Evolutionary conservation across 2,797 vertebrate genomes (phyloP).

Genomic region (Balearica regulorum): DNA sequence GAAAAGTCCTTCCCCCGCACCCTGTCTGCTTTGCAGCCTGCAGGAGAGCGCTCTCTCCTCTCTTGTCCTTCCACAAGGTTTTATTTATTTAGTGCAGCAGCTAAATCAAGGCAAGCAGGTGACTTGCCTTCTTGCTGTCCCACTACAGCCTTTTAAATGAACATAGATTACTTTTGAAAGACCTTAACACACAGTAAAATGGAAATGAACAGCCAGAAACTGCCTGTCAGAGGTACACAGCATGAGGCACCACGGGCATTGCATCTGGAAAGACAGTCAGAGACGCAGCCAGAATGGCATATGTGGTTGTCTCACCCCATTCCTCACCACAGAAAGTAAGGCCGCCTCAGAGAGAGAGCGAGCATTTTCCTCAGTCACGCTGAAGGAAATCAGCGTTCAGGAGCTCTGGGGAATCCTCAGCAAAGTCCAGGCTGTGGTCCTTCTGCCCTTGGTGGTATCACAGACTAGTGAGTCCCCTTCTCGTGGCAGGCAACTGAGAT

Average conservation of each 20-base stretch:
- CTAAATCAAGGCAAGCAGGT: background rate
- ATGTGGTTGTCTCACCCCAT: background rate
- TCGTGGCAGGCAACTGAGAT: background rate
- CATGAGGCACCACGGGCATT: rapidly evolving
- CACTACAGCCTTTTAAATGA: background rate
- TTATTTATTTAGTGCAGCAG: background rate
- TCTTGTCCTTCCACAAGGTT: background rate
- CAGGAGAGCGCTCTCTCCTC: background rate
- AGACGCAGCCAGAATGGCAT: rapidly evolving
- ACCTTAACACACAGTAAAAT: background rate
- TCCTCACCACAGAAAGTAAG: background rate
- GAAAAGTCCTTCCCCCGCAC: background rate
- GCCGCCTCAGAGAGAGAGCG: background rate
- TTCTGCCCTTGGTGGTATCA: background rate
- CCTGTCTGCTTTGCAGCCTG: background rate
- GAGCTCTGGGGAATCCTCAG: background rate
- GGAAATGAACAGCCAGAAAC: background rate
- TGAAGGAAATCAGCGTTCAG: rapidly evolving
- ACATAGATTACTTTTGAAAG: background rate
- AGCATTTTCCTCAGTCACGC: background rate
- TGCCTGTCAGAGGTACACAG: rapidly evolving
- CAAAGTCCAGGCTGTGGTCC: background rate
- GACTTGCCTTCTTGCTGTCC: background rate
- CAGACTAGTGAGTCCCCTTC: background rate
- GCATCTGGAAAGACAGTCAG: background rate